Percentiles rank a stretch among this genome's conserved stretches.
phyloP scores from a whole-genome alignment of 2,888 invertebrate genomes.

The Celastrina argiolus region DNA sequence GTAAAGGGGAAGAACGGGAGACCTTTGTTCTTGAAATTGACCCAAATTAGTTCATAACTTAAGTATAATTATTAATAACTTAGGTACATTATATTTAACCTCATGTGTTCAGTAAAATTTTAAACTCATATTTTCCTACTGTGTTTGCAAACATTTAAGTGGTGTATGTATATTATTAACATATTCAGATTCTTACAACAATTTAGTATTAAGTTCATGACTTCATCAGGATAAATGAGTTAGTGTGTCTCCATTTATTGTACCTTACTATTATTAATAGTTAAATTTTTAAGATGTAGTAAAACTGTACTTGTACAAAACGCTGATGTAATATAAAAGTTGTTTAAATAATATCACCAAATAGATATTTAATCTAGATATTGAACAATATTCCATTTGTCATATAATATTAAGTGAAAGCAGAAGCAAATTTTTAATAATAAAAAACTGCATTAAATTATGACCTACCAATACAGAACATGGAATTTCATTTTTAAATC shows the following conservation, averaged over 20 bases:
- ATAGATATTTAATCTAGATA: constrained; percentile 74
- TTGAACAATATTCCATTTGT: constrained; percentile 77
- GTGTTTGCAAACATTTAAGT: neutral
- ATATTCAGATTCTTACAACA: constrained; percentile 24
- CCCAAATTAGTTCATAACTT: constrained; percentile 2
- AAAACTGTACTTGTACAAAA: constrained; percentile 65
- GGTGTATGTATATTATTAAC: constrained; percentile 10
- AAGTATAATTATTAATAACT: neutral
- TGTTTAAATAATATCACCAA: constrained; percentile 75
- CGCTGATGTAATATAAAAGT: constrained; percentile 75
- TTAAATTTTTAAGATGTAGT: constrained; percentile 50
- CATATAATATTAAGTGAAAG: constrained; percentile 74
- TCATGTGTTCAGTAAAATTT: constrained; percentile 19
- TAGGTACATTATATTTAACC: constrained; percentile 2
- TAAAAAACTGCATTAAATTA: constrained; percentile 76
- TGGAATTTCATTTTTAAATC: constrained; percentile 47
- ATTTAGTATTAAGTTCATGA: constrained; percentile 23
- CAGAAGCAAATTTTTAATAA: constrained; percentile 72
- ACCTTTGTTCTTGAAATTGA: neutral
- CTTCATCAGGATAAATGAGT: constrained; percentile 23
- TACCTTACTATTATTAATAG: constrained; percentile 49
- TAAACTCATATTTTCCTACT: neutral
- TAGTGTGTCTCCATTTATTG: constrained; percentile 43
- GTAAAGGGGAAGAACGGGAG: neutral
- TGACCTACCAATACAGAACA: constrained; percentile 74